Evolutionary conservation across 2,113 vertebrate genomes (phyloP), one percentile per base, ranked within the genome.

Genomic region (Litocranius walleri): DNA sequence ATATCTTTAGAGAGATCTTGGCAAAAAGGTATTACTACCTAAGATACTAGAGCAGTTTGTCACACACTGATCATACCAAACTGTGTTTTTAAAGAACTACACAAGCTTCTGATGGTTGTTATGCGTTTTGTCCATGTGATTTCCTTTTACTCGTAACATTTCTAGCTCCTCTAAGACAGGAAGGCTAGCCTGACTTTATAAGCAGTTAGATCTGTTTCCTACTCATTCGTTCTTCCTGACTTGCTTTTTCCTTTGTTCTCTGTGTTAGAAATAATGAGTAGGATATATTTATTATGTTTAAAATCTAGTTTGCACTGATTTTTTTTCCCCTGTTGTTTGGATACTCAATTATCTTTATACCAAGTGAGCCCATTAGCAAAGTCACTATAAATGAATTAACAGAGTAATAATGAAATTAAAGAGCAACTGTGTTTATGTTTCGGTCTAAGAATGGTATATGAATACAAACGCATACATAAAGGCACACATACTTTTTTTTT

Each of bases 371-470:
- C 36, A 71, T 29, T 94, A 83, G 23, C 23, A 52, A 87, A 90
- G 61, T 81, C 40, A 95, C 30, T 45, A 7, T 91, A 94, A 88
- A 30, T 93, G 54, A n/a, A 84, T 17, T 92, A 91, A 90, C 1
- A 71, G 9, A 89, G n/a, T 54, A 92, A 96, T 94, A 92, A 84
- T 71, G 14, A 29, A 95, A 94, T 90, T 82, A 23, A 96, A 91
- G 64, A 92, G 8, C 83, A 96, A 95, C 0, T 92, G 17, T 84
- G 50, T 81, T 62, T 40, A 90, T 52, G n/a, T 36, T 93, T 89
- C 50, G 19, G 10, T 71, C 2, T 57, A 27, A 80, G 78, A 80
- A 80, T 11, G 57, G 29, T 45, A 56, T n/a, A 84, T 27, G 5
- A 87, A 91, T 45, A n/a, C 7, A 86, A 88, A 89, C 2, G n/a